phyloP scores from a whole-genome alignment of 2,888 invertebrate genomes.

The Amaurobius ferox region DNA sequence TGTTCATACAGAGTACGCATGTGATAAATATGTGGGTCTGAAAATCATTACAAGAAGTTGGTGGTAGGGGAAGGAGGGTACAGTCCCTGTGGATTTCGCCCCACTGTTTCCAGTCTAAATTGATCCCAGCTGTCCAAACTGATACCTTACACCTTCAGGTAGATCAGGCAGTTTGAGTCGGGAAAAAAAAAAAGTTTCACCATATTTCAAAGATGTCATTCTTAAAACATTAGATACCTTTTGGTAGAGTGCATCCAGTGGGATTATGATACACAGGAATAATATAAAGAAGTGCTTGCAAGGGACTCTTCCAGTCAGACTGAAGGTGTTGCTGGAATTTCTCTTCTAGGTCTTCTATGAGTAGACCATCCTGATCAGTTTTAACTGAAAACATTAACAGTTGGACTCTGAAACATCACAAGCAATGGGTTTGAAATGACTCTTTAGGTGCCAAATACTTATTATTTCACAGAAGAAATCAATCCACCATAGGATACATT shows the following conservation, averaged over 20 bases:
- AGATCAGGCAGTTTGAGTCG: no score
- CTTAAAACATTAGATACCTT: no score
- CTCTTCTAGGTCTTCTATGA: conserved; percentile 79
- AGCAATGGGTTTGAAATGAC: conserved; percentile 25
- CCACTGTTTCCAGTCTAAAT: no score
- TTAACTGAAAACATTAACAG: conserved; percentile 78
- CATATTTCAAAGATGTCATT: no score
- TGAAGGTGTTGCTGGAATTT: conserved; percentile 77
- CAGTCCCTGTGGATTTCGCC: no score
- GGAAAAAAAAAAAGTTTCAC: no score
- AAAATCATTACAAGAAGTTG: no score
- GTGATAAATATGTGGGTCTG: no score
- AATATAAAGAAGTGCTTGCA: conserved; percentile 81
- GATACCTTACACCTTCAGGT: no score
- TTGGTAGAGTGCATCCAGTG: conserved; percentile 78
- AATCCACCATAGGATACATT: background rate
- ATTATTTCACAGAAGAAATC: conserved; percentile 2
- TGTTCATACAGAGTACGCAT: no score
- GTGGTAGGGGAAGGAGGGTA: no score
- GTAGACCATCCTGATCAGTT: conserved; percentile 80
- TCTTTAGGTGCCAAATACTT: background rate
- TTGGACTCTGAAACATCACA: conserved; percentile 65
- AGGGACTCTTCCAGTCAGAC: conserved; percentile 75
- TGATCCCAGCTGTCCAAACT: no score
- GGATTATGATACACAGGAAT: conserved; percentile 82